Conservation (phyloP, 1,140 invertebrate species). For the Drosophila ananassae region DNA sequence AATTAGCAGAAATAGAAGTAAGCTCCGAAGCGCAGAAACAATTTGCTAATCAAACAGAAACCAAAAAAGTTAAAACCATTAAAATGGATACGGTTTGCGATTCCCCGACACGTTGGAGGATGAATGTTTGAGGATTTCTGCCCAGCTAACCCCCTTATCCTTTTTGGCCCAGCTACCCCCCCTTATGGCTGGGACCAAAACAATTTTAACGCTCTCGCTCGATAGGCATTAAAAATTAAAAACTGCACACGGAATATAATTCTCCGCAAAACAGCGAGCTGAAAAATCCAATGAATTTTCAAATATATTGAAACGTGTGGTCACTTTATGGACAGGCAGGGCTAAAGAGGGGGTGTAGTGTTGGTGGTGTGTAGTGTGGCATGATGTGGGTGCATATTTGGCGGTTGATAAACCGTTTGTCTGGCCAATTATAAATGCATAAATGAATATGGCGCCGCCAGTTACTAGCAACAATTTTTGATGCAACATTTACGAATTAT, state of each 20-base stretch:
- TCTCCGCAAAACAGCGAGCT: neutral
- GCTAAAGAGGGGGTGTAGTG: neutral
- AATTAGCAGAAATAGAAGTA: neutral
- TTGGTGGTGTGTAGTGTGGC: neutral
- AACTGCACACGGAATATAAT: conserved; percentile 32
- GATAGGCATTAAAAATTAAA: conserved; percentile 54
- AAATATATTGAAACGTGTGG: conserved; percentile 58
- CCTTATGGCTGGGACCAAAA: neutral
- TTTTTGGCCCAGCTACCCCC: too few relatives aligned
- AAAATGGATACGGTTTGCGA: conserved; percentile 19
- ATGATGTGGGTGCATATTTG: conserved; percentile 5
- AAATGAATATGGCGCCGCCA: conserved; percentile 44
- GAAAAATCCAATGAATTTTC: conserved; percentile 65
- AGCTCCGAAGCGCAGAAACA: conserved; percentile 22
- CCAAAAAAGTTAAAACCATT: conserved; percentile 13
- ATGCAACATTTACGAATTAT: conserved; percentile 40
- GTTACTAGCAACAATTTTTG: conserved; percentile 35
- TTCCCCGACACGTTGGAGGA: neutral
- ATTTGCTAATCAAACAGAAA: conserved; percentile 33
- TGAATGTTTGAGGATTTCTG: neutral
- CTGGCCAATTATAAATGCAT: conserved; percentile 51
- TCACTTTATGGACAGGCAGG: conserved; percentile 1
- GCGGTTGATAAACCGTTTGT: conserved; percentile 43
- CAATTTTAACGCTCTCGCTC: conserved; percentile 24
- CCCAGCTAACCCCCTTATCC: too few relatives aligned